Base-by-base conservation (phyloP, 2,113 vertebrate species). In the Platichthys flesus region DNA sequence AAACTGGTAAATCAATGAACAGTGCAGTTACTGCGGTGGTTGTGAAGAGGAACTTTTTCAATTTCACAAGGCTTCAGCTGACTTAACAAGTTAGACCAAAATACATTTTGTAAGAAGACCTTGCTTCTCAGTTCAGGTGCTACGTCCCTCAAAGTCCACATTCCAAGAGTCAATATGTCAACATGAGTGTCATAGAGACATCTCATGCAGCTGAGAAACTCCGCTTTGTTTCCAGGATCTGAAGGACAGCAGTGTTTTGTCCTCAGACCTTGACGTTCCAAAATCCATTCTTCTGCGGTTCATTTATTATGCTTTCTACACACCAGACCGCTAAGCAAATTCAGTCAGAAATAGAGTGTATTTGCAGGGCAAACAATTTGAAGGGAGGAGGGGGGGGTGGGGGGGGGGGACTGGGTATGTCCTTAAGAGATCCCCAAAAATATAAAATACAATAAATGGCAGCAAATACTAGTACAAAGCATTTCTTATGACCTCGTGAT, bases 1-100 rank as follows among this genome's bases (percentile, higher is more conserved):
- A 82, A 85, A 76, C 47, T 24, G 76, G 37, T 74, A 76, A 70
- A 73, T 82, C 71, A 67, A 69, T 78, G 45, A 42, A 24, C 14
- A 10, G 18, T 31, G 31, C 20, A 14, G 31, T 62, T 31, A 67
- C 47, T 20, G 49, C 69, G 55, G 35, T 75, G 42, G n/a, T 81
- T 35, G 23, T 55, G 51, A 9, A 70, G 20, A 20, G 35, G 69
- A 74, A 74, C 42, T 18, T 58, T 31, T 5, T 31, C 31, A 31
- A 56, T 55, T 51, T 47, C 31, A 76, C 47, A 66, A 21, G 47
- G 15, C 16, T 28, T 18, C 2, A 20, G 26, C 57, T 26, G 15
- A 55, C 2, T 66, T 28, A 24, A 42, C 20, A 57, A 9, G n/a
- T 28, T 37, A 55, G 56, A 15, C 37, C 21, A 6, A 45, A 45